Base-by-base conservation (phyloP, 1,140 invertebrate species). In the Pseudomyrmex flavicornis region DNA sequence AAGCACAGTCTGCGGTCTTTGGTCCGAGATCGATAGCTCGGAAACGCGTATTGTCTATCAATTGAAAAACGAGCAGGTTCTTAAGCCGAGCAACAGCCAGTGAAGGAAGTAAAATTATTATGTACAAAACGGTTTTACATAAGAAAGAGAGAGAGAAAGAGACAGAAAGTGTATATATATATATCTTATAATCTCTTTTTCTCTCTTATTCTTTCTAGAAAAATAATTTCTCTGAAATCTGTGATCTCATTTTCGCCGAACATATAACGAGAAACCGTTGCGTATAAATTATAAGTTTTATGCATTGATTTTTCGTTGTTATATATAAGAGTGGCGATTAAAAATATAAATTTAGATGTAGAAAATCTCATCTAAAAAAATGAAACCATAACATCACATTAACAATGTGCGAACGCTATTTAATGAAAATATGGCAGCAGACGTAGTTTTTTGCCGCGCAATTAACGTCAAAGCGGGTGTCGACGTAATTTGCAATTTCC, bases 61-160 rank as follows among this genome's bases (percentile, higher is more conserved):
- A 89, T 85, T 80, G 72, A 77, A 88, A 88, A 88, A 70, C 68
- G 73, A 70, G 58, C 65, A 44, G 66, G 59, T 76, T 44, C 63
- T 80, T 61, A 2, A 61, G 59, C 2, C n/a, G 13, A n/a, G 0
- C 2, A 10, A 12, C 17, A 20, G 44, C 10, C 15, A 22, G 15
- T 44, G 20, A 74, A 46, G 2, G 13, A 17, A 1, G 9, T 10
- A 4, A 8, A 9, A 20, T 59, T 59, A 15, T 48, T 9, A 59
- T 5, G 22, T 20, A 61, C 15, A 12, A 66, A 50, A 1, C 10
- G 4, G 0, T 20, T 48, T 68, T 7, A 13, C 9, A 35, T 2
- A 35, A 35, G 7, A 35, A n/a, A n/a, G 35, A 35, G 4, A 35
- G 5, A 35, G 0, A 35, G 35, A 35, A 35, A 35, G 35, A 35